Evolutionary conservation across 2,797 vertebrate genomes (phyloP), one percentile per base, ranked within the genome.

Genomic region (Agapornis canus): DNA sequence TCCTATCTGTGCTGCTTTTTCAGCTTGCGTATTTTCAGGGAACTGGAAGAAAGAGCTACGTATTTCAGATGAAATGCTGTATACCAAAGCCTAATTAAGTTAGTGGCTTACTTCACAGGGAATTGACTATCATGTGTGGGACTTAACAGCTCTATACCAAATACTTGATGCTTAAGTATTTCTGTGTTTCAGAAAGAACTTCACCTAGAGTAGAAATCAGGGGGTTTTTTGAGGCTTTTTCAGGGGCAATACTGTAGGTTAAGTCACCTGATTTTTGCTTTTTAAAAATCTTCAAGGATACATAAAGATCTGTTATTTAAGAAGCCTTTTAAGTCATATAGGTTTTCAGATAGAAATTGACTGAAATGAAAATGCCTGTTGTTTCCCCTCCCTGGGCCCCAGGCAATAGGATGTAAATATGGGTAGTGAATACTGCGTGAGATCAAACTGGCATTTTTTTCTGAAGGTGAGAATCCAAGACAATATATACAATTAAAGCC

Each of bases 381-480:
- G 27, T 92, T 92, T 92, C 43, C 42, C 57, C 90, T 43, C 48
- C 9, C 42, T 89, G 52, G 14, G 40, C 71, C 91, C 42, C 56
- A 83, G 59, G 82, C 65, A 37, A 61, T 60, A 78, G 82, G 84
- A 72, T 91, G 82, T 95, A 94, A 93, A 88, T 93, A 87, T 60
- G 76, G 25, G 47, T 66, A 79, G 73, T 90, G 85, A 94, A 75
- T 90, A 48, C 35, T 40, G 11, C 20, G 51, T 72, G 87, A 90
- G 72, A 88, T 94, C 81, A 90, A 95, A 84, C 82, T 80, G 77
- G 37, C 20, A 0, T 86, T 93, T 92, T 91, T 89, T 82, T 95
- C 83, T 93, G 83, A 90, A 96, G 90, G 93, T 89, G 80, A 85
- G 93, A 92, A 90, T 91, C 87, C 65, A 82, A 94, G 94, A 91